A percentile compares a stretch with the other conserved stretches of the same genome.
phyloP scores from a whole-genome alignment of 2,797 vertebrate species.

The Cephalopachus bancanus region DNA sequence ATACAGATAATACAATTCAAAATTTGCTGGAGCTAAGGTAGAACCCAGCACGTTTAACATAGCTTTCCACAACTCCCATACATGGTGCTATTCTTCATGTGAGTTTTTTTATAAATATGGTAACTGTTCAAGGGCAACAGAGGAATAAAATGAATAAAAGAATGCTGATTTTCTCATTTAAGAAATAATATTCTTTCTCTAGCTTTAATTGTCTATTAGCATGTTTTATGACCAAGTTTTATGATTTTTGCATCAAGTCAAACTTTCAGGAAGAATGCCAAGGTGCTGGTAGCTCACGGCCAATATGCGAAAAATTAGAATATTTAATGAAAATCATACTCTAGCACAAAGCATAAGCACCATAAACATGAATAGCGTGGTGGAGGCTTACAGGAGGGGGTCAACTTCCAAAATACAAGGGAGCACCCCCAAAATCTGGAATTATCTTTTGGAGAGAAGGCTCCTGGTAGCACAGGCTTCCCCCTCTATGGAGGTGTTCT shows the following conservation, averaged over 20 bases:
- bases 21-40: neutral
- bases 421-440: too few species aligned
- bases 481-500: too few species aligned
- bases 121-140: neutral
- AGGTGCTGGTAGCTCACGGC: neutral
- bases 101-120: neutral
- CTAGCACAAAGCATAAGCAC: neutral
- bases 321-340: neutral
- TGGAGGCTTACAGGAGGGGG: neutral
- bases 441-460: neutral
- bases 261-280: neutral
- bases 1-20: constrained; percentile 20
- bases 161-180: neutral
- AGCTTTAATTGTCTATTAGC: neutral
- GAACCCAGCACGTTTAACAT: neutral
- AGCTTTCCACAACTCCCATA: neutral
- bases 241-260: neutral
- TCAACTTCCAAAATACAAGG: too few species aligned
- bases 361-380: neutral
- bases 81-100: neutral
- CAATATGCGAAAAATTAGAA: neutral
- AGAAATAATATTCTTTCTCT: neutral
- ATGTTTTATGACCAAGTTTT: neutral
- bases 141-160: neutral
- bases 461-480: too few species aligned